Base-by-base conservation (phyloP, 2,888 invertebrate species). In the Spilarctia lutea region DNA sequence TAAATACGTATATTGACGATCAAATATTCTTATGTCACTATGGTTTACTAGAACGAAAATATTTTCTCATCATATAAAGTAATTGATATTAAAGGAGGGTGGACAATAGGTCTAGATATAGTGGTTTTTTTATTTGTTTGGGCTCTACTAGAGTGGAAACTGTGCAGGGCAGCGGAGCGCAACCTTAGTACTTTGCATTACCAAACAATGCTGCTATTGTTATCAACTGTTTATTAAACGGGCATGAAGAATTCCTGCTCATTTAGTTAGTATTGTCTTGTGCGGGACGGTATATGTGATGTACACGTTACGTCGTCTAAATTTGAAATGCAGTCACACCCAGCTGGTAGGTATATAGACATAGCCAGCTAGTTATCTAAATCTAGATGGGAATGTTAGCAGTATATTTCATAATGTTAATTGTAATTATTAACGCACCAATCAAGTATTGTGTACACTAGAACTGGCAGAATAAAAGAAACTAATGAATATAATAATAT, bases 71-170 rank as follows among this genome's bases (percentile, higher is more conserved):
- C 16, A 69, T 69, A 69, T 69, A 16, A 16, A 35, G 52, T 56
- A 24, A n/a, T 6, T 39, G 6, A 24, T 48, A 65, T 65, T 30
- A 42, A 68, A 10, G 7, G 18, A 56, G 24, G 4, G 27, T n/a
- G 39, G 52, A 67, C 11, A 11, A 33, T 30, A 42, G 52, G 7
- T 45, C 48, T 7, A 30, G 42, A 33, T 66, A 11, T n/a, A 39
- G 24, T 69, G 7, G 16, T 42, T 65, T 78, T n/a, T 77, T 76
- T 81, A 79, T 81, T 83, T 81, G 80, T 76, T 81, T 75, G 74
- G 70, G 78, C 75, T 75, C 81, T 81, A 82, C 77, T 75, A 89
- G 88, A 90, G 87, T 89, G 86, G 87, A 89, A 90, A 88, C 85
- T 85, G 86, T 88, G 86, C 83, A 73, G 77, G 71, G 83, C 87